Conservation (phyloP, 2,797 vertebrate species). For the Thripadectes ignobilis region DNA sequence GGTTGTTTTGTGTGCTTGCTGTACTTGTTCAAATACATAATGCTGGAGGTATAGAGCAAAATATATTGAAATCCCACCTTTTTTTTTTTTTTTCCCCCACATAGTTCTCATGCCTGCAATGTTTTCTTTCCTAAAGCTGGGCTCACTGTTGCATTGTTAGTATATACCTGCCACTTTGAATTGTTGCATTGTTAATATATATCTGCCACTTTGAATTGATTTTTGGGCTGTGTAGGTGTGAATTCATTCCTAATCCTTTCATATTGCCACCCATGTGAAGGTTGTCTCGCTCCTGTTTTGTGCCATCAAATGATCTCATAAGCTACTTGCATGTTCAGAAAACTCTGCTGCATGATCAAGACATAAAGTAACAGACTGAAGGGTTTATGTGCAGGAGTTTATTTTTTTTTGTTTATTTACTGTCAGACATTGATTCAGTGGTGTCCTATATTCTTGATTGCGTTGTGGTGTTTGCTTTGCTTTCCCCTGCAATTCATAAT, state of each 20-base stretch:
- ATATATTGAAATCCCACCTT: neutral
- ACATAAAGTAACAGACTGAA: neutral
- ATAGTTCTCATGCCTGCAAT: neutral
- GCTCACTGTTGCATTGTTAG: neutral
- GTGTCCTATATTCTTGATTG: neutral
- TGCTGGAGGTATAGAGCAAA: neutral
- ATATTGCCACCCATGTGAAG: accelerated
- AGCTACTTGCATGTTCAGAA: neutral
- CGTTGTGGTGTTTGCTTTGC: neutral
- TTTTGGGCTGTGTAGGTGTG: neutral
- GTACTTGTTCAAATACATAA: neutral
- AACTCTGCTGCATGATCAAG: neutral
- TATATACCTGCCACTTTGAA: neutral
- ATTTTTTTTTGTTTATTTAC: neutral
- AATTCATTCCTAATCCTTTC: neutral
- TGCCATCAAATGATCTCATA: neutral
- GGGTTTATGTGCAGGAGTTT: neutral
- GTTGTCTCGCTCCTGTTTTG: neutral
- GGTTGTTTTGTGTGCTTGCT: neutral
- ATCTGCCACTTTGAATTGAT: neutral
- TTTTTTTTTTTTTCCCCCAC: neutral
- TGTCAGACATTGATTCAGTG: neutral
- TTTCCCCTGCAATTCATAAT: neutral
- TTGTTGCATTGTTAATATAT: neutral
- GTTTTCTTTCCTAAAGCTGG: neutral